phyloP scores from a whole-genome alignment of 1,140 invertebrate species.

The Cepaea nemoralis region DNA sequence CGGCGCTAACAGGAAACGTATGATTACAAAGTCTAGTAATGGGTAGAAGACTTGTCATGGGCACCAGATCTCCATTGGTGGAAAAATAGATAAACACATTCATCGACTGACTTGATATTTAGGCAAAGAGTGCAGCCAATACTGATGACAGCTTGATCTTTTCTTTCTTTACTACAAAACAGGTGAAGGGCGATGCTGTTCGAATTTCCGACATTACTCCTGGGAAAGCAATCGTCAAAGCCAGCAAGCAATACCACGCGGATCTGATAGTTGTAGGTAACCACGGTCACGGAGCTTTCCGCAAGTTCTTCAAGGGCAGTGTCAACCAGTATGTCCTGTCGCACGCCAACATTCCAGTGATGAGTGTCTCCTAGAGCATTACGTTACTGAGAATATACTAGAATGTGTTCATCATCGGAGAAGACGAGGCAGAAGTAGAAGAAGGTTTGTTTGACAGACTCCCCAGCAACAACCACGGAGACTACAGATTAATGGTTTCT shows the following conservation, averaged over 20 bases:
- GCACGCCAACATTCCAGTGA: constrained; percentile 35
- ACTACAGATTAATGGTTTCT: too few relatives aligned
- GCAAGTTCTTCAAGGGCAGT: constrained; percentile 37
- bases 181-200: not conserved
- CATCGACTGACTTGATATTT: too few relatives aligned
- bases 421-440: constrained; percentile 72
- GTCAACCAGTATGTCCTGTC: constrained; percentile 36
- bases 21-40: too few relatives aligned
- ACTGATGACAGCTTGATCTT: too few relatives aligned
- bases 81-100: too few relatives aligned
- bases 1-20: too few relatives aligned
- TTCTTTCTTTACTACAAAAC: not conserved
- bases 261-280: constrained; percentile 35
- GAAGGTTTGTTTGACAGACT: constrained; percentile 73
- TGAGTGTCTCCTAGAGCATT: not conserved
- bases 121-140: too few relatives aligned
- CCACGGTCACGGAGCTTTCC: constrained; percentile 23
- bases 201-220: not conserved
- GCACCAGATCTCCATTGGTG: too few relatives aligned
- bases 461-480: too few relatives aligned
- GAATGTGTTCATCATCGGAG: not conserved
- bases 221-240: constrained; percentile 36
- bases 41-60: too few relatives aligned
- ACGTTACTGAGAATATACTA: not conserved
- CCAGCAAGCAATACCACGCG: constrained; percentile 23